These are phyloP conservation scores for Melipona bicolor DNA, from an alignment of 2,888 invertebrate species.

Conservation along the genomic window DNA sequence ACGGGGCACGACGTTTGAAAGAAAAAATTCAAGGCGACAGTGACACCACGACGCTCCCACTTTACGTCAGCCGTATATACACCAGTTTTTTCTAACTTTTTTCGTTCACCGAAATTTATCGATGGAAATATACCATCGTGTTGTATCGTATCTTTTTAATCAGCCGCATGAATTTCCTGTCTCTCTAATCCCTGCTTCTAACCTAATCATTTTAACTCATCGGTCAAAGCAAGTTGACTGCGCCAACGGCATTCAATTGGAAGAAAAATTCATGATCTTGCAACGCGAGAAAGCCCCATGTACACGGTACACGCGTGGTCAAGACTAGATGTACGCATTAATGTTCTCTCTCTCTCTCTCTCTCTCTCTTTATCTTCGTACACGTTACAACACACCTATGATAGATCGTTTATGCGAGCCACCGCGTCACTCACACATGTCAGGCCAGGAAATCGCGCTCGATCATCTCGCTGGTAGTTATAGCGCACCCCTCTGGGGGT, in stretches of 20 bases:
- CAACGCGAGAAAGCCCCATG: background rate
- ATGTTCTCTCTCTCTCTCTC: background rate
- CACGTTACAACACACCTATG: conserved; percentile 45
- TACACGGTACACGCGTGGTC: conserved; percentile 23
- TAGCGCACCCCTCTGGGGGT: conserved; percentile 34
- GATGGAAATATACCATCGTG: conserved; percentile 3
- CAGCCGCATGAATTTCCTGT: background rate
- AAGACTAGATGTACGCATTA: conserved; percentile 54
- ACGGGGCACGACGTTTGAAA: background rate
- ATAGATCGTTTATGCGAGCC: conserved; percentile 40
- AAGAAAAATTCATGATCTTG: background rate
- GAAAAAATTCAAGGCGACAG: background rate
- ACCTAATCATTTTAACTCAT: background rate
- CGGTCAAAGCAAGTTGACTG: background rate
- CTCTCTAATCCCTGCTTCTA: background rate
- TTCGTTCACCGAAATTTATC: background rate
- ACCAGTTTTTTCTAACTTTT: too few relatives aligned
- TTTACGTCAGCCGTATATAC: background rate
- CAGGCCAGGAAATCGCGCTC: conserved; percentile 53
- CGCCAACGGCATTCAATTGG: background rate
- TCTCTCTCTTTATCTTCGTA: conserved; percentile 21
- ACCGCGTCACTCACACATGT: conserved; percentile 41
- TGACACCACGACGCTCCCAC: background rate
- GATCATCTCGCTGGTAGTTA: conserved; percentile 43
- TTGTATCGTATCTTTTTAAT: background rate